Conservation (phyloP, 2,113 vertebrate genomes). For the Sebastes schlegelii region DNA sequence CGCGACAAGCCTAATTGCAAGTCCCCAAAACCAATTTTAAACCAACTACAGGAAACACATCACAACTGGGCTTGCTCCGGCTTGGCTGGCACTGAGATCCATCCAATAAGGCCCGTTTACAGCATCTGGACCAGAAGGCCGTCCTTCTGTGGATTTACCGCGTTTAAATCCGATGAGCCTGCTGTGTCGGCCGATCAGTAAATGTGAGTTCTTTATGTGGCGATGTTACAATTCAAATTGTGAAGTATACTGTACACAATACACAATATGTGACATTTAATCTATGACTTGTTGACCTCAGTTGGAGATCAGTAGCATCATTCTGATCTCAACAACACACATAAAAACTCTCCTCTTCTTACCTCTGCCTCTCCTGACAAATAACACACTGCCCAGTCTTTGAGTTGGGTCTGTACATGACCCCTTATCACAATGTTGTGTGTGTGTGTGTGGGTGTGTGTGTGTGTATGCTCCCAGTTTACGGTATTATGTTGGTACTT, state of each 20-base stretch:
- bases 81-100: background rate
- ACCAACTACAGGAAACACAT: background rate
- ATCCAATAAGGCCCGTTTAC: background rate
- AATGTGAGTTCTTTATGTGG: background rate
- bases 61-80: background rate
- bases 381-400: slow-evolving; percentile 42
- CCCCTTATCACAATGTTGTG: slow-evolving; percentile 34
- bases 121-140: background rate
- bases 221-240: background rate
- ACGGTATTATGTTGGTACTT: slow-evolving; percentile 46
- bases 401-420: slow-evolving; percentile 57
- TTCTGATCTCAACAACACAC: background rate
- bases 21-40: background rate
- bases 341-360: background rate
- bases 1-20: background rate
- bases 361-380: background rate
- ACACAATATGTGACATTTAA: background rate
- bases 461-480: slow-evolving; percentile 37
- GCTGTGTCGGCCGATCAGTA: background rate
- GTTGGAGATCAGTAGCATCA: background rate
- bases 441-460: background rate
- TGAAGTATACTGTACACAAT: too few species aligned
- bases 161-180: background rate
- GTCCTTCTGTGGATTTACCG: background rate
- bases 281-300: background rate